Evolutionary conservation across 2,888 invertebrate genomes (phyloP).

Genomic region (Thymelicus sylvestris): DNA sequence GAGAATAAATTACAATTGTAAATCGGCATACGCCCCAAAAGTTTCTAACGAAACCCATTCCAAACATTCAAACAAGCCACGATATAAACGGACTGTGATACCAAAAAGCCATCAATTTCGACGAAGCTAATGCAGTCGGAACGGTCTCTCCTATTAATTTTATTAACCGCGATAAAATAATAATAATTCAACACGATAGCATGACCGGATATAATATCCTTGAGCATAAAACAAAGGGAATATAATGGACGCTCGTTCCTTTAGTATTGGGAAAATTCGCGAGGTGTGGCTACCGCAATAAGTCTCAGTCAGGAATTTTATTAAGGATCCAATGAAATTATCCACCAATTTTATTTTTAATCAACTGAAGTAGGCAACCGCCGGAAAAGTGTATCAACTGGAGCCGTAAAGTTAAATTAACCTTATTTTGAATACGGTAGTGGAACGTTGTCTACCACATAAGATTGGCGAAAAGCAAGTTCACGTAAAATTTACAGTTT

Average conservation of each 20-base stretch:
- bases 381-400: slow-evolving; percentile 35
- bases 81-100: slow-evolving; percentile 40
- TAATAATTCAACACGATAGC: slow-evolving; percentile 72
- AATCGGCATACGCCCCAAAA: slow-evolving; percentile 21
- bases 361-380: slow-evolving; percentile 50
- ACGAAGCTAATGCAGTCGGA: slow-evolving; percentile 47
- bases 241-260: slow-evolving; percentile 70
- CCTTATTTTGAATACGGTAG: slow-evolving; percentile 32
- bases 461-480: neutral
- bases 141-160: slow-evolving; percentile 51
- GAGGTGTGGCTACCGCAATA: slow-evolving; percentile 69
- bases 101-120: slow-evolving; percentile 46
- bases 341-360: slow-evolving; percentile 66
- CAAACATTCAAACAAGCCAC: slow-evolving; percentile 12
- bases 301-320: slow-evolving; percentile 63
- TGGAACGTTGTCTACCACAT: neutral
- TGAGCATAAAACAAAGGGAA: slow-evolving; percentile 71
- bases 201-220: slow-evolving; percentile 79
- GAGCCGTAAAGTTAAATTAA: slow-evolving; percentile 34
- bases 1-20: slow-evolving; percentile 26
- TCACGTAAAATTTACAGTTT: too few species aligned
- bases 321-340: slow-evolving; percentile 65
- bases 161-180: slow-evolving; percentile 67
- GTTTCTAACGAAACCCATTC: slow-evolving; percentile 6
- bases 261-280: slow-evolving; percentile 71